Percentiles rank a stretch among this genome's conserved stretches.
Evolutionary conservation across 92 coral and sea anemone genomes (phyloP).

Genomic region (Phenganax marumi): DNA sequence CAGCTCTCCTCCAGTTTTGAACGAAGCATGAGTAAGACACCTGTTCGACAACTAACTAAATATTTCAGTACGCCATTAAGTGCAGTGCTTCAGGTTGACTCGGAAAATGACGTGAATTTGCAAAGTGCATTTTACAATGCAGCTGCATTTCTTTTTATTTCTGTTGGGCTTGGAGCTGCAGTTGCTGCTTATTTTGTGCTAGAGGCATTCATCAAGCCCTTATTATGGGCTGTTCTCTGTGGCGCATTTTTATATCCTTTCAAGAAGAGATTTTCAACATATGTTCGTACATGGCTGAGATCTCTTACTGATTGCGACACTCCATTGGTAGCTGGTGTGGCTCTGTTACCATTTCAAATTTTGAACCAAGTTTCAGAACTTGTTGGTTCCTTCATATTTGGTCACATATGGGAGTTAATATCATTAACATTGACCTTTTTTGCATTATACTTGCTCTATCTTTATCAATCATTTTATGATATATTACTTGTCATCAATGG

Average conservation of each 20-base stretch:
- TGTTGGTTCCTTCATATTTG: constrained; percentile 70
- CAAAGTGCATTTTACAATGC: constrained; percentile 94
- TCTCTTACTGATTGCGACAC: constrained; percentile 79
- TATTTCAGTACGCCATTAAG: constrained; percentile 78
- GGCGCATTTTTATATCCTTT: constrained; percentile 96
- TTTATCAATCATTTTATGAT: constrained; percentile 81
- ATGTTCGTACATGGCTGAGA: constrained; percentile 76
- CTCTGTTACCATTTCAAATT: constrained; percentile 80
- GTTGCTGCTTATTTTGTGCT: constrained; percentile 91
- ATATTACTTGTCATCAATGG: constrained; percentile 67
- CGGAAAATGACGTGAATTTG: constrained; percentile 74
- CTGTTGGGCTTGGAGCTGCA: constrained; percentile 82
- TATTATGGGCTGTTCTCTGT: constrained; percentile 97
- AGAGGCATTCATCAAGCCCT: constrained; percentile 86
- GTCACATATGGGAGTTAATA: constrained; percentile 64
- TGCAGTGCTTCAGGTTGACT: constrained; percentile 67
- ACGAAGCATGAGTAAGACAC: constrained; percentile 47
- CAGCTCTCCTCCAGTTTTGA: neutral
- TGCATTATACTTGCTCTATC: constrained; percentile 63
- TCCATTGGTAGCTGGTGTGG: constrained; percentile 82
- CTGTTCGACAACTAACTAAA: constrained; percentile 69
- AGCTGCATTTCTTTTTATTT: constrained; percentile 79
- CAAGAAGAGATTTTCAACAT: constrained; percentile 76
- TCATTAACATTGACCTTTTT: constrained; percentile 57
- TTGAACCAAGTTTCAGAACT: constrained; percentile 72